Percentiles rank a stretch among this genome's conserved stretches.
These are phyloP conservation scores for Hylyphantes graminicola DNA, from an alignment of 1,140 invertebrate genomes.

Conservation along the genomic window DNA sequence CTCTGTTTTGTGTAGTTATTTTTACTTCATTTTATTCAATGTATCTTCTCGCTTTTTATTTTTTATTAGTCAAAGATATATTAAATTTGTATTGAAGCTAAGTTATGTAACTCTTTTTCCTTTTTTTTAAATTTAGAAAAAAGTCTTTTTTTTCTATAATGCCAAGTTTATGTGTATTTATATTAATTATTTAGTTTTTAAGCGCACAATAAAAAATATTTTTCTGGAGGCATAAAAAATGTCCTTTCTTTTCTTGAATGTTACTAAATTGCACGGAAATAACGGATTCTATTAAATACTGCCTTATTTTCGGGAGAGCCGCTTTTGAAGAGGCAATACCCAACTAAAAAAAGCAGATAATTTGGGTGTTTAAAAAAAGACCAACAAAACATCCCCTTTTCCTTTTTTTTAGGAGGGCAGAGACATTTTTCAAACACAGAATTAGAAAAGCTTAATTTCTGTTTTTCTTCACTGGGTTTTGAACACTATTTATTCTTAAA, in stretches of 20 bases:
- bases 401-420: background rate
- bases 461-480: slow-evolving; percentile 1
- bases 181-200: slow-evolving; percentile 37
- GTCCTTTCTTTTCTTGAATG: slow-evolving; percentile 16
- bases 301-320: background rate
- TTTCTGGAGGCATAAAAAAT: slow-evolving; percentile 12
- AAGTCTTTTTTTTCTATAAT: background rate
- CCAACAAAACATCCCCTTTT: background rate
- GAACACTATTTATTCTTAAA: slow-evolving; percentile 14
- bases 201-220: background rate
- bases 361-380: background rate
- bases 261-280: slow-evolving; percentile 25
- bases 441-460: slow-evolving; percentile 18
- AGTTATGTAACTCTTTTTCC: background rate
- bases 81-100: background rate
- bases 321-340: background rate
- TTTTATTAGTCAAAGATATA: slow-evolving; percentile 3
- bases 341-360: slow-evolving; percentile 16
- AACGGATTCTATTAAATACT: slow-evolving; percentile 11
- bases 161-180: slow-evolving; percentile 11
- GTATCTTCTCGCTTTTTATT: slow-evolving; percentile 2
- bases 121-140: no score
- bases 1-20: background rate
- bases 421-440: slow-evolving; percentile 4
- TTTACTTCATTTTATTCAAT: background rate